A percentile compares a stretch with the other conserved stretches of the same genome.
Evolutionary conservation across 2,113 vertebrate species (phyloP).

Genomic region (Symphodus melops): DNA sequence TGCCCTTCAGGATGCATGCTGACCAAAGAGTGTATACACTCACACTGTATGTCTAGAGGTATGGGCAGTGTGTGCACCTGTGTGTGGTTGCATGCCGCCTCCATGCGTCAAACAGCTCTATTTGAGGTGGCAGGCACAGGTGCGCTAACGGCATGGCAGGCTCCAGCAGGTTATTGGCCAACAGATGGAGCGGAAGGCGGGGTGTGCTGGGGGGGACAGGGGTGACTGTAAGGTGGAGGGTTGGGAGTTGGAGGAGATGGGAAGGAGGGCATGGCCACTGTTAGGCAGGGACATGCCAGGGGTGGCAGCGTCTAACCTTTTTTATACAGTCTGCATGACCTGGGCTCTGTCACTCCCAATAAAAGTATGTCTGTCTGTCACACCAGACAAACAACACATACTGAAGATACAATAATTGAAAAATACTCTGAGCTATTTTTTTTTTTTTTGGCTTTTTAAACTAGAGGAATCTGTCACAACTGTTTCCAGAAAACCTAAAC

Average conservation of each 20-base stretch:
- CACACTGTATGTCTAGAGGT: slow-evolving; percentile 15
- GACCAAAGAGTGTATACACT: background rate
- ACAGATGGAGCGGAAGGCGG: slow-evolving; percentile 83
- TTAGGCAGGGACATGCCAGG: slow-evolving; percentile 49
- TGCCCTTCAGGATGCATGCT: slow-evolving; percentile 29
- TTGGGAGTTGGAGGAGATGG: slow-evolving; percentile 29
- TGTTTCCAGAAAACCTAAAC: too few species aligned
- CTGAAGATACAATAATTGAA: too few species aligned
- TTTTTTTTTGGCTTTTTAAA: too few species aligned
- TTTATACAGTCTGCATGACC: slow-evolving; percentile 24
- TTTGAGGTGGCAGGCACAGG: slow-evolving; percentile 83
- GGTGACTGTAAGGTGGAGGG: slow-evolving; percentile 41
- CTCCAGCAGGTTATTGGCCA: slow-evolving; percentile 81
- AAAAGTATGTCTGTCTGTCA: slow-evolving; percentile 10
- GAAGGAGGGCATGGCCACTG: slow-evolving; percentile 15
- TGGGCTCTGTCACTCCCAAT: slow-evolving; percentile 28
- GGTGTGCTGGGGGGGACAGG: slow-evolving; percentile 52
- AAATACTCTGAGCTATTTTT: too few species aligned
- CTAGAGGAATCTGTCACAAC: too few species aligned
- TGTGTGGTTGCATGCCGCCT: slow-evolving; percentile 56
- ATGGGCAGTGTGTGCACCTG: slow-evolving; percentile 15
- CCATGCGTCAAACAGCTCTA: slow-evolving; percentile 74
- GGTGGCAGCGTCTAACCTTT: slow-evolving; percentile 40
- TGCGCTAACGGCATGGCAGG: slow-evolving; percentile 73
- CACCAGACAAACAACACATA: background rate